These are phyloP conservation scores for Sciurus vulgaris DNA, from an alignment of 2,797 vertebrate genomes.

Conservation along the genomic window DNA sequence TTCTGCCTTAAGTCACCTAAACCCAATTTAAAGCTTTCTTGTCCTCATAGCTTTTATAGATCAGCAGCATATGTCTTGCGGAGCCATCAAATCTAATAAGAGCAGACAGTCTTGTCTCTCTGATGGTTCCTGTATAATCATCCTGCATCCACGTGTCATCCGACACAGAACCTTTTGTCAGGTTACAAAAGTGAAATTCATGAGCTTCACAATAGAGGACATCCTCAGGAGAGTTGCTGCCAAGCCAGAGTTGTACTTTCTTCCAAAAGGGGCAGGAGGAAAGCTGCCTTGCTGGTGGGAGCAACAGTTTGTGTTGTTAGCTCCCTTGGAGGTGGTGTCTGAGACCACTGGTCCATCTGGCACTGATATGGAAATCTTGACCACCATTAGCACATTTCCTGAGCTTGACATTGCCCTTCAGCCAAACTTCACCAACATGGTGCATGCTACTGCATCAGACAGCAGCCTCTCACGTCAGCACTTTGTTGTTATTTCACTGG, in stretches of 20 bases:
- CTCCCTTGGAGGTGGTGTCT: slow-evolving; percentile 70
- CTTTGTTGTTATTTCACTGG: slow-evolving; percentile 70
- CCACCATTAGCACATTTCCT: slow-evolving; percentile 64
- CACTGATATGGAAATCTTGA: slow-evolving; percentile 65
- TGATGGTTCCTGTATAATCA: slow-evolving; percentile 77
- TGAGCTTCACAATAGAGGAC: slow-evolving; percentile 79
- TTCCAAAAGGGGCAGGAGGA: slow-evolving; percentile 25
- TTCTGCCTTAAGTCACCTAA: slow-evolving; percentile 69
- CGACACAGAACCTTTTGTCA: slow-evolving; percentile 76
- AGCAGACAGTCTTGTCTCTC: slow-evolving; percentile 77
- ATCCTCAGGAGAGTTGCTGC: slow-evolving; percentile 52
- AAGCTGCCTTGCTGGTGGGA: slow-evolving; percentile 52
- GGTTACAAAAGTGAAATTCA: slow-evolving; percentile 78
- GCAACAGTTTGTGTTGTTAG: slow-evolving; percentile 67
- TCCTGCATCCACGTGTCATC: slow-evolving; percentile 55
- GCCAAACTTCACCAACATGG: slow-evolving; percentile 76
- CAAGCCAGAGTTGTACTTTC: neutral
- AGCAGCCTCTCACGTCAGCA: slow-evolving; percentile 73
- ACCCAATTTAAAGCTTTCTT: slow-evolving; percentile 57
- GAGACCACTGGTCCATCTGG: slow-evolving; percentile 78
- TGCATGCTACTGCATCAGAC: slow-evolving; percentile 71
- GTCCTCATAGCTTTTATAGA: slow-evolving; percentile 71
- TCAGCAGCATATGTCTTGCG: slow-evolving; percentile 53
- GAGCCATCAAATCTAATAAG: slow-evolving; percentile 63
- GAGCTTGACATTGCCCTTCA: slow-evolving; percentile 66